Base-by-base conservation (phyloP, 2,113 vertebrate genomes). In the Hepsetus odoe region DNA sequence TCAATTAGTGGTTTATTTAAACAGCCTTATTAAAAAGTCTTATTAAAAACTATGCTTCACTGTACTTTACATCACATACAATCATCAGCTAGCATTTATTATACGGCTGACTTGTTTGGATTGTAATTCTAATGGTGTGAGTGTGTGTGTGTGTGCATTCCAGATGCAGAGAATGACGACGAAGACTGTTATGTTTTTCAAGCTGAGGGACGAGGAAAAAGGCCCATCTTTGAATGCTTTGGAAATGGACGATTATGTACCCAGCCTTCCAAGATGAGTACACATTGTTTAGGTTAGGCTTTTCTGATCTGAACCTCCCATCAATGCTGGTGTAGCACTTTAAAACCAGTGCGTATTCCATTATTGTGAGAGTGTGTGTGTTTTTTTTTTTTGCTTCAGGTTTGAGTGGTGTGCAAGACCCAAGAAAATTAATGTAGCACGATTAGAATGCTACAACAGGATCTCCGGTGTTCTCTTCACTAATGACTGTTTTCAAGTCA, bases 181-280 rank as follows among this genome's bases (percentile, higher is more conserved):
- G 91, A 94, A 0, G 94, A 95, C 32, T 90, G 91, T 78, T 81
- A 86, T 53, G 82, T 90, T 73, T 1, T 85, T 46, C 90, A 93
- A 73, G 91, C 91, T 77, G 91, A 87, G 76, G 94, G 93, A 30
- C 91, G 93, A 88, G 92, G 92, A 0, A 95, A 94, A 85, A 94
- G 91, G 22, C 91, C 93, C 18, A 94, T 98, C 88, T 99, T 99
- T 92, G 95, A 98, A 80, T 98, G 96, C 87, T 99, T 94, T 87
- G 98, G 97, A 96, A 99, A 99, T 82, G 97, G 97, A 83, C 93
- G 97, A 16, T 91, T 98, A 79, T 97, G 98, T 85, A 97, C 97
- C 0, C 96, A 98, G 82, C 96, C 95, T 76, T 93, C 91, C 72
- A 90, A 38, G 89, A 94, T 68, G 94, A 96, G 97, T 99, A 95